Base-by-base conservation (phyloP, 2,888 invertebrate genomes). In the Drosophila nr. medialis region DNA sequence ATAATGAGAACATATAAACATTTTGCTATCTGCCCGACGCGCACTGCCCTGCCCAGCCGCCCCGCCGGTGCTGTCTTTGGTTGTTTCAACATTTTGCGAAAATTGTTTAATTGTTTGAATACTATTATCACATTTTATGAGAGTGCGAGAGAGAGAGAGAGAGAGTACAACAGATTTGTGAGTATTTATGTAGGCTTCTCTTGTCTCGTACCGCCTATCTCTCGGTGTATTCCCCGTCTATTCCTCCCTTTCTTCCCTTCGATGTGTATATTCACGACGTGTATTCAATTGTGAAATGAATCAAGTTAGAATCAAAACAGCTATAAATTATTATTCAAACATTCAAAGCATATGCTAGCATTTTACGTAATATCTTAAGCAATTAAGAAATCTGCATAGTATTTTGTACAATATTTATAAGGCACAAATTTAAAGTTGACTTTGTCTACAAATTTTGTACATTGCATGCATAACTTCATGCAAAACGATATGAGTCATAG, bases 1-100 rank as follows among this genome's bases (percentile, higher is more conserved):
- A 88, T 83, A 88, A 88, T 88, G 86, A 73, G 86, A 86, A 83
- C 83, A 86, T 86, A 83, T 86, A 83, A 83, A 88, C 88, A 81
- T 80, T 81, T 81, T 75, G 82, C 82, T 80, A 80, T 81, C 78
- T 81, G 75, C 63, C 63, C 67, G 66, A 76, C 64, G 71, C 65
- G 45, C 51, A 21, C 54, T 29, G 36, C 50, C 55, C 60, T 27
- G 21, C 34, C 48, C 38, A 21, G 13, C 38, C 7, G 24, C 29
- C 5, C 36, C 10, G 1, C 49, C 29, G 18, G 32, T 54, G n/a
- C 63, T 54, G 66, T 64, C 60, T 75, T 68, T 66, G 65, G 68
- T 78, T 88, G 75, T 89, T 85, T 83, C 72, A 86, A 75, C 86
- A 84, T 81, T 83, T 86, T 79, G 86, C 89, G 81, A 85, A 85